phyloP scores from a whole-genome alignment of 2,797 vertebrate genomes.

The Anabacerthia variegaticeps region DNA sequence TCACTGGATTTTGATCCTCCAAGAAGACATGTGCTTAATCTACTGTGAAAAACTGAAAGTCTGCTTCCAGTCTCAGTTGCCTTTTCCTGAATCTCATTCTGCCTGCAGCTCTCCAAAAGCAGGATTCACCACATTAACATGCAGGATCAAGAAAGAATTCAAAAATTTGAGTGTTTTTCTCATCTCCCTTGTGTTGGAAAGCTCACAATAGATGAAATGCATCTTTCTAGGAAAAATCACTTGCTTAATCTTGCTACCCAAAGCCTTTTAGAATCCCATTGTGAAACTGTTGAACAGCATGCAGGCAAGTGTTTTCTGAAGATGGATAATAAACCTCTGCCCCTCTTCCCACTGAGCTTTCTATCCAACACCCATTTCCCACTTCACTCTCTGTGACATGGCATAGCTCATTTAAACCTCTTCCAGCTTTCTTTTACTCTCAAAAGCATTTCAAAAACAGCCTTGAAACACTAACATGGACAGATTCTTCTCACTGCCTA shows the following conservation, averaged over 20 bases:
- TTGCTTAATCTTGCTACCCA: background rate
- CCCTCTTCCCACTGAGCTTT: background rate
- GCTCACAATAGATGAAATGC: background rate
- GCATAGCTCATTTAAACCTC: background rate
- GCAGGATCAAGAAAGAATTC: background rate
- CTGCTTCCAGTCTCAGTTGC: background rate
- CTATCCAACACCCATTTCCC: background rate
- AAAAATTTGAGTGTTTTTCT: background rate
- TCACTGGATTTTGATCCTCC: background rate
- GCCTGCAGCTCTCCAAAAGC: background rate
- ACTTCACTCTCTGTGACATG: background rate
- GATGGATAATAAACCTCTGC: slow-evolving; percentile 1
- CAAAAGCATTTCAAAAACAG: background rate
- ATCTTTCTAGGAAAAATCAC: slow-evolving; percentile 17
- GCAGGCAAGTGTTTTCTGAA: background rate
- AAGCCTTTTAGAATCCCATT: background rate
- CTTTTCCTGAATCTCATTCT: background rate
- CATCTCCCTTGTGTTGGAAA: background rate
- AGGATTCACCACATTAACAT: background rate
- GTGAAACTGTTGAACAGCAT: background rate
- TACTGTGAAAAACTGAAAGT: background rate
- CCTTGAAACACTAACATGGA: background rate
- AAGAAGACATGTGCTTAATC: background rate
- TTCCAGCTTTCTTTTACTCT: background rate
- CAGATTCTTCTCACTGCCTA: background rate